Evolutionary conservation across 2,113 vertebrate genomes (phyloP).

Genomic region (Prolemur simus): DNA sequence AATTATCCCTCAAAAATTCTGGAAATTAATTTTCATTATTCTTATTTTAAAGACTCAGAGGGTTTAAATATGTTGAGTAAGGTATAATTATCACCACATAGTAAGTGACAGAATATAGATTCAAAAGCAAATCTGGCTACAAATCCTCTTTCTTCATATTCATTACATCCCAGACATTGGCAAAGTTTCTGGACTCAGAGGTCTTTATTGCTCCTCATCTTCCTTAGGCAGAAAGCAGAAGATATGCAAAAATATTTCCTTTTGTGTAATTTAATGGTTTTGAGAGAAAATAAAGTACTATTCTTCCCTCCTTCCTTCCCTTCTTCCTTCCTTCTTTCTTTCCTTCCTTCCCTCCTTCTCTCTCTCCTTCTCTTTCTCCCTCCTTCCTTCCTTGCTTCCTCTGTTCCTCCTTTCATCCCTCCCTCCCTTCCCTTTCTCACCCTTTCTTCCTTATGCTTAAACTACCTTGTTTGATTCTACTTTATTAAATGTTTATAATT

Average conservation of each 20-base stretch:
- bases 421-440: background rate
- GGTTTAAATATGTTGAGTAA: too few species aligned
- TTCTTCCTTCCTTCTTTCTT: background rate
- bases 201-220: background rate
- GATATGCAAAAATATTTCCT: background rate
- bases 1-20: too few species aligned
- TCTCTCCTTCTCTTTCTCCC: background rate
- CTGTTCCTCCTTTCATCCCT: background rate
- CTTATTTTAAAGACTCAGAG: too few species aligned
- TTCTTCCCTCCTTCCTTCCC: background rate
- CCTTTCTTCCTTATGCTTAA: background rate
- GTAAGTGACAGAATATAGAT: too few species aligned
- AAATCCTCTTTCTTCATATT: background rate
- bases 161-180: background rate
- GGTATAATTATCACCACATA: too few species aligned
- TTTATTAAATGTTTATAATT: background rate
- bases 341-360: background rate
- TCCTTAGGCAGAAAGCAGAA: background rate
- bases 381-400: accelerated
- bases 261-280: background rate
- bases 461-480: background rate
- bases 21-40: too few species aligned
- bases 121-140: too few species aligned
- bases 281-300: background rate
- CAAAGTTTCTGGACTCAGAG: background rate